These are phyloP conservation scores for Cyphomyrus plagiostoma DNA, from an alignment of 2,113 vertebrate species.

Conservation along the genomic window DNA sequence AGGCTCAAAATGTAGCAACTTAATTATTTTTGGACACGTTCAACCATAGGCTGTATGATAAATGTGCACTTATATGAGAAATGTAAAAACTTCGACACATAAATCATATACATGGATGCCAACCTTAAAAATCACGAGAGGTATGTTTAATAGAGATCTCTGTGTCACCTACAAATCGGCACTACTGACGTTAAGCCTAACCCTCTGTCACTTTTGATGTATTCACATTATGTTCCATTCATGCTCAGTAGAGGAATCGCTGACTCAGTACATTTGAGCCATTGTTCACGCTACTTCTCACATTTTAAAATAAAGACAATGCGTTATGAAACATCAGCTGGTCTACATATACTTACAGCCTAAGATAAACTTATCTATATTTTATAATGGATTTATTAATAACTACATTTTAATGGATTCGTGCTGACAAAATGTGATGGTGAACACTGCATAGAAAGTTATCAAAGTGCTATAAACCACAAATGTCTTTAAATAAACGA, in stretches of 20 bases:
- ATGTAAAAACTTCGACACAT: neutral
- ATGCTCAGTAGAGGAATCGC: neutral
- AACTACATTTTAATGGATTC: neutral
- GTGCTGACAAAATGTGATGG: neutral
- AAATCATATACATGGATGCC: neutral
- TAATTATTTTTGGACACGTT: neutral
- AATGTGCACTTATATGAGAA: neutral
- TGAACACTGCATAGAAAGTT: neutral
- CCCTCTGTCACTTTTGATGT: neutral
- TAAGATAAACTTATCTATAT: neutral
- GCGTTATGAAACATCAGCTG: neutral
- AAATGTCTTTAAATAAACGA: neutral
- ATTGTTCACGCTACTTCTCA: neutral
- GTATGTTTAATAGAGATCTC: neutral
- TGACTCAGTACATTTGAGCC: conserved; percentile 2
- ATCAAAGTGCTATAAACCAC: neutral
- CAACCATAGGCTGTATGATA: neutral
- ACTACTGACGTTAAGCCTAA: neutral
- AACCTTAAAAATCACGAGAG: neutral
- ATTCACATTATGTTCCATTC: conserved; percentile 8
- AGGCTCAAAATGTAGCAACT: neutral
- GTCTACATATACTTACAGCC: neutral
- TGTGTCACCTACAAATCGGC: conserved; percentile 1
- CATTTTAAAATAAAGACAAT: neutral
- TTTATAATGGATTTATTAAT: neutral